phyloP scores from a whole-genome alignment of 2,888 invertebrate genomes.

The Frankliniella fusca region DNA sequence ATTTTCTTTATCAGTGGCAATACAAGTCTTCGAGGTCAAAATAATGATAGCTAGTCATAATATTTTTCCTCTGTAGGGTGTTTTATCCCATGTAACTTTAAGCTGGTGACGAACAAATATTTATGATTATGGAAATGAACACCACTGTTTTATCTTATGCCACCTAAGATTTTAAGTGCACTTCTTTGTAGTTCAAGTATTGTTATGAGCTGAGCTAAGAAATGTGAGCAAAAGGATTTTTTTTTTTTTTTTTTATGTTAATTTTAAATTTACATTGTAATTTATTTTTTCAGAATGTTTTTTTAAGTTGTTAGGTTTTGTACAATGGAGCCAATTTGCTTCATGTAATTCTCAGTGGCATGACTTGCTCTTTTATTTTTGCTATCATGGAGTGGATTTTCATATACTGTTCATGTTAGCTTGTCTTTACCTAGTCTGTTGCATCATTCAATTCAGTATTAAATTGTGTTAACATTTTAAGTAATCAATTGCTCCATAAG shows the following conservation, averaged over 20 bases:
- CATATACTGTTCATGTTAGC: too few relatives aligned
- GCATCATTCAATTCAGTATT: too few relatives aligned
- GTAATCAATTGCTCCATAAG: too few relatives aligned
- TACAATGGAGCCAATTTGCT: background rate
- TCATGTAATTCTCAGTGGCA: too few relatives aligned
- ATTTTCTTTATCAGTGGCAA: slow-evolving; percentile 12
- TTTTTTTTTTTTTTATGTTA: background rate
- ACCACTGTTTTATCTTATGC: slow-evolving; percentile 14
- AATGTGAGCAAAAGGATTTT: background rate
- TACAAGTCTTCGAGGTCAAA: slow-evolving; percentile 16
- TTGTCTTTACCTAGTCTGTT: too few relatives aligned
- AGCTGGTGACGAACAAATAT: slow-evolving; percentile 20
- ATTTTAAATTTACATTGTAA: background rate
- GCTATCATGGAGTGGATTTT: background rate
- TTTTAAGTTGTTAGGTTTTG: background rate
- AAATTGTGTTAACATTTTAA: too few relatives aligned
- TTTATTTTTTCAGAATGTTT: background rate
- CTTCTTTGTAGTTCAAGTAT: slow-evolving; percentile 18
- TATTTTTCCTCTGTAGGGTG: slow-evolving; percentile 22
- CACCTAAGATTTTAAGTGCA: slow-evolving; percentile 22
- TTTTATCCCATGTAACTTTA: slow-evolving; percentile 23
- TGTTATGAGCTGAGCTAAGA: background rate
- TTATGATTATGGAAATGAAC: background rate
- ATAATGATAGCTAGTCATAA: slow-evolving; percentile 25
- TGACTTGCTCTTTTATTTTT: background rate